These are phyloP conservation scores for Jacana jacana DNA, from an alignment of 2,113 vertebrate species.

Conservation along the genomic window DNA sequence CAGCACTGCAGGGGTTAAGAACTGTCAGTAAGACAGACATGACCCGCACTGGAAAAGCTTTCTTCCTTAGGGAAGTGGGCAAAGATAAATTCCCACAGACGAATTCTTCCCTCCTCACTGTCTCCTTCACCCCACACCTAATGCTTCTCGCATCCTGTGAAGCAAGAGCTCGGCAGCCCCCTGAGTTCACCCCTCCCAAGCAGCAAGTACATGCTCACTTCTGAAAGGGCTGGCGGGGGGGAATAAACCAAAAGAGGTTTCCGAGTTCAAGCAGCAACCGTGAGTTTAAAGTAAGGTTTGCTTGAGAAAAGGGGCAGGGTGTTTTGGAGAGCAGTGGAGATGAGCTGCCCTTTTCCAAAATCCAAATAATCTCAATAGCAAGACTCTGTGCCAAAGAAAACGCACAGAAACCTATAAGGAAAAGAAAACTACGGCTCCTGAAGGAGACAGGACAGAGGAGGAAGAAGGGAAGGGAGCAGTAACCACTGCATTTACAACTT, in stretches of 20 bases:
- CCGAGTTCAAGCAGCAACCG: not conserved
- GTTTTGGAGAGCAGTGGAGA: not conserved
- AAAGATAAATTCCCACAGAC: not conserved
- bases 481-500: not conserved
- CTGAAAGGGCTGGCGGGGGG: not conserved
- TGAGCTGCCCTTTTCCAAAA: constrained; percentile 16
- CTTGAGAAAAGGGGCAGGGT: not conserved
- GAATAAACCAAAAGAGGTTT: not conserved
- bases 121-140: not conserved
- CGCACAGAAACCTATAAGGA: not conserved
- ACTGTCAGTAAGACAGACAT: not conserved
- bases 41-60: not conserved
- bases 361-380: not conserved
- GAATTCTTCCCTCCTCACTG: not conserved
- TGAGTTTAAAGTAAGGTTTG: not conserved
- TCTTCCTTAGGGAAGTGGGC: not conserved
- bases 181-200: not conserved
- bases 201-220: not conserved
- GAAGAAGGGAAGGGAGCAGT: not conserved
- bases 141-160: not conserved
- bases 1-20: not conserved
- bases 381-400: not conserved
- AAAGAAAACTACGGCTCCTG: not conserved
- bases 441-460: not conserved
- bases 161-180: not conserved